A percentile compares a stretch with the other conserved stretches of the same genome.
Evolutionary conservation across 2,797 vertebrate species (phyloP).

Genomic region (Chaunax sp.): DNA sequence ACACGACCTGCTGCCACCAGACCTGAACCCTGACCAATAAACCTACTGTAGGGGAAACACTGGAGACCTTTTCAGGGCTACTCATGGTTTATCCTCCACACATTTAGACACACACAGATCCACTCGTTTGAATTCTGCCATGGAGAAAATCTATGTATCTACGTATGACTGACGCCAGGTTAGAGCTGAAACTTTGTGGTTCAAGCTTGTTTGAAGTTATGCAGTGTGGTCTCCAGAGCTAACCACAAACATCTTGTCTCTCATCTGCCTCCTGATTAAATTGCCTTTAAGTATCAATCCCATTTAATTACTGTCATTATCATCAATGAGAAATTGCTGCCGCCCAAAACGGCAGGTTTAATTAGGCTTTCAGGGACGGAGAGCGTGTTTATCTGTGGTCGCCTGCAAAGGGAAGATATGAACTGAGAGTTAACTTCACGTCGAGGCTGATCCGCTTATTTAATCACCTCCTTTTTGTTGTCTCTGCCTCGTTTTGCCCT

Average conservation of each 20-base stretch:
- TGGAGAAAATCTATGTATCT: constrained; percentile 11
- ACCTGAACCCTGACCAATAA: too few relatives aligned
- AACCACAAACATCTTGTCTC: constrained; percentile 65
- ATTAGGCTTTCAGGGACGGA: constrained; percentile 79
- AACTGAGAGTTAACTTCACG: constrained; percentile 57
- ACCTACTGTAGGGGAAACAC: too few relatives aligned
- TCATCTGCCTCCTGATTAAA: constrained; percentile 78
- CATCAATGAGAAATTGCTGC: constrained; percentile 81
- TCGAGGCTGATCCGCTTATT: constrained; percentile 38
- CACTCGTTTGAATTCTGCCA: constrained; percentile 3
- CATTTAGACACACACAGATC: constrained; percentile 11
- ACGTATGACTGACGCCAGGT: constrained; percentile 18
- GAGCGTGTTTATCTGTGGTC: constrained; percentile 73
- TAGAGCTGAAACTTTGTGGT: constrained; percentile 34
- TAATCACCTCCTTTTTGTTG: constrained; percentile 17
- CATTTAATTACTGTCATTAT: constrained; percentile 86
- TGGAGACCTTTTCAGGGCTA: too few relatives aligned
- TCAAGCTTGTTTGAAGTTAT: constrained; percentile 40
- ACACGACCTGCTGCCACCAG: too few relatives aligned
- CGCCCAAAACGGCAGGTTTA: constrained; percentile 77
- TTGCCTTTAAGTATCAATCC: constrained; percentile 81
- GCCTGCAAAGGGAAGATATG: constrained; percentile 76
- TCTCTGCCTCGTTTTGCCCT: constrained; percentile 23
- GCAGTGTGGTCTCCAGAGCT: constrained; percentile 47
- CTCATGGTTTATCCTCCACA: constrained; percentile 13